These are phyloP conservation scores for Melanophora roralis DNA, from an alignment of 2,888 invertebrate species.

Conservation along the genomic window DNA sequence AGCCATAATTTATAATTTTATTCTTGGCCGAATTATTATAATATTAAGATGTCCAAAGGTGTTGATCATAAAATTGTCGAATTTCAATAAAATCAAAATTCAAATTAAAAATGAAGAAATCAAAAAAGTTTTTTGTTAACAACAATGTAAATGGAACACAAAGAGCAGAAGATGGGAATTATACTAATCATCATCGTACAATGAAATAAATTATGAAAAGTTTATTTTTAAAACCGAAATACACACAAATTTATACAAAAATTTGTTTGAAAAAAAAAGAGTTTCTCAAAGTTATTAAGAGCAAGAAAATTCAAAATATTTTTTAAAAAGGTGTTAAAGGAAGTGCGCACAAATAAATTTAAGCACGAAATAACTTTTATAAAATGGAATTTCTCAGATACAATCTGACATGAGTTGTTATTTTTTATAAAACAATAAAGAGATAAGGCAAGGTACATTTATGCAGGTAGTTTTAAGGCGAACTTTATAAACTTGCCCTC, in stretches of 20 bases:
- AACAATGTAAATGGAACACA: slow-evolving; percentile 57
- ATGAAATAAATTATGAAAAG: slow-evolving; percentile 73
- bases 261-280: too few species aligned
- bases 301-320: slow-evolving; percentile 62
- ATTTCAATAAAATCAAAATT: slow-evolving; percentile 56
- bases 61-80: slow-evolving; percentile 51
- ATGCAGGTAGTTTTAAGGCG: too few species aligned
- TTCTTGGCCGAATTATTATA: slow-evolving; percentile 6
- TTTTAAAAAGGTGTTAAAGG: slow-evolving; percentile 40
- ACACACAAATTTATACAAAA: neutral
- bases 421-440: too few species aligned
- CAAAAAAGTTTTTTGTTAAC: slow-evolving; percentile 7
- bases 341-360: too few species aligned
- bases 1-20: slow-evolving; percentile 33
- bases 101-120: slow-evolving; percentile 42
- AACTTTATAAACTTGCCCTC: too few species aligned
- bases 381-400: too few species aligned
- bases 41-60: slow-evolving; percentile 39
- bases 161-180: slow-evolving; percentile 60
- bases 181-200: slow-evolving; percentile 73
- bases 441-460: too few species aligned
- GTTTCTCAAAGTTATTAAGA: slow-evolving; percentile 46
- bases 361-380: too few species aligned
- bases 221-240: slow-evolving; percentile 45
- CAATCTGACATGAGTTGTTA: too few species aligned